Percentiles rank a stretch among this genome's conserved stretches.
Evolutionary conservation across 2,888 invertebrate genomes (phyloP).

Genomic region (Tenthredo livida): DNA sequence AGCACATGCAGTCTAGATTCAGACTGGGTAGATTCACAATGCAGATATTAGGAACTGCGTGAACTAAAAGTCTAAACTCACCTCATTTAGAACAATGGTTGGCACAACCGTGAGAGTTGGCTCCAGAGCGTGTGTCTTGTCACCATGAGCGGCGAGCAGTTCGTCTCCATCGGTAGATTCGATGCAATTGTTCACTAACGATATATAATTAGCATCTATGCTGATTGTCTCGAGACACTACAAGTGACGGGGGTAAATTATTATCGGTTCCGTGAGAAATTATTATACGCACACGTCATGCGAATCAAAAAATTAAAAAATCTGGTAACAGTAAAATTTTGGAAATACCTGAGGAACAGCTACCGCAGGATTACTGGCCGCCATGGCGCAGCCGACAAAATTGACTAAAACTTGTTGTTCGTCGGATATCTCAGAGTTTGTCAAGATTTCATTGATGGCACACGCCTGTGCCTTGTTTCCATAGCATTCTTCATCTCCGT

Average conservation of each 20-base stretch:
- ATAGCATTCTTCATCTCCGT: no score
- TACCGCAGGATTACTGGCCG: no score
- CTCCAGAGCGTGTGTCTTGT: constrained; percentile 70
- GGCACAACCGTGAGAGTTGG: constrained; percentile 76
- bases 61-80: constrained; percentile 62
- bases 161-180: constrained; percentile 69
- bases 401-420: no score
- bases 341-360: no score
- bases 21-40: neutral
- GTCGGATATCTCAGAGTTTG: no score
- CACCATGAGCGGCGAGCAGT: constrained; percentile 74
- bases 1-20: neutral
- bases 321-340: no score
- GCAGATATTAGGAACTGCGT: neutral
- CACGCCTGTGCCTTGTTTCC: no score
- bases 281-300: no score
- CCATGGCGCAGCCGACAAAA: no score
- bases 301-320: no score
- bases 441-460: no score
- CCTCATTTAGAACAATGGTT: constrained; percentile 76
- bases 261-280: neutral
- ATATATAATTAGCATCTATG: constrained; percentile 63
- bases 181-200: constrained; percentile 69
- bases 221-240: constrained; percentile 74
- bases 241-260: constrained; percentile 55